Base-by-base conservation (phyloP, 2,797 vertebrate species). In the Neosalanx taihuensis region DNA sequence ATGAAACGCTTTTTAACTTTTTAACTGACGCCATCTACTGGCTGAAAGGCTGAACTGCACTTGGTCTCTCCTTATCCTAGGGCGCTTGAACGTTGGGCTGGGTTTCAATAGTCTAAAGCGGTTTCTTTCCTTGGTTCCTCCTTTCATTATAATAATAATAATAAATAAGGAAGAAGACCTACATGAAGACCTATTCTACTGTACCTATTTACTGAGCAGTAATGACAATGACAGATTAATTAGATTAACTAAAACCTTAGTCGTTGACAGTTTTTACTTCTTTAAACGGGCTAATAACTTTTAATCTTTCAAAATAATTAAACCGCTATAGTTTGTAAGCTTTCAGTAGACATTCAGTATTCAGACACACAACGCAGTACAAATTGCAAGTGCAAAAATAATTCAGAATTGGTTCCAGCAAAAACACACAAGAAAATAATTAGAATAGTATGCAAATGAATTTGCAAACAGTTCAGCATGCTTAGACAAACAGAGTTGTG, bases 21-120 rank as follows among this genome's bases (percentile, higher is more conserved):
- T 53, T 53, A 53, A 53, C 51, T 90, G 81, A 83, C 80, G 89
- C 90, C 91, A 92, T 92, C 92, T 93, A 84, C 88, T 92, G 92
- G 91, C 31, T 4, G 60, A 78, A 78, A 18, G 1, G 0, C 9
- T 29, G 56, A 84, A 88, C 85, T 89, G 70, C 89, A 88, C 35
- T 20, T 23, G 59, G 41, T 59, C 26, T 66, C 61, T 35, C 75
- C 56, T 60, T n/a, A 72, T 76, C 70, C 60, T 62, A 5, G 6
- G 41, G 72, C 62, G 26, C 17, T 15, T 15, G 18, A 17, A 53
- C 18, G 51, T 53, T 53, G 51, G 51, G 37, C 37, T 71, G 17
- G 26, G 31, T 29, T 23, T 62, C 57, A 64, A 61, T 23, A 10
- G 53, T 13, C 63, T 60, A n/a, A 71, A 67, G 23, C 69, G 64